A percentile compares a stretch with the other conserved stretches of the same genome.
These are phyloP conservation scores for Brienomyrus longianalis DNA, from an alignment of 2,113 vertebrate genomes.

Conservation along the genomic window DNA sequence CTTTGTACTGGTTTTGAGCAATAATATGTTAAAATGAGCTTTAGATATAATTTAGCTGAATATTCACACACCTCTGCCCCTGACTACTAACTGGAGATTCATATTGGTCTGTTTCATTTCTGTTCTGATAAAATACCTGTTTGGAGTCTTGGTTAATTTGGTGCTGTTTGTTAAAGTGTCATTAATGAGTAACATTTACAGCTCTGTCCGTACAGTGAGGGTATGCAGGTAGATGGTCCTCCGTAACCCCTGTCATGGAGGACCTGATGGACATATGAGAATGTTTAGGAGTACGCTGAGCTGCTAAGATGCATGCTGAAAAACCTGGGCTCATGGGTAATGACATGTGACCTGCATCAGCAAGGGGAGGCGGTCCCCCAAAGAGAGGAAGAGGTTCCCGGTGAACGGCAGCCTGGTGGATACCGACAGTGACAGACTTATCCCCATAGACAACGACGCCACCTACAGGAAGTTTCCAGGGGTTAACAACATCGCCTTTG, in stretches of 20 bases:
- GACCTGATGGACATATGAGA: neutral
- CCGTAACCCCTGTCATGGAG: neutral
- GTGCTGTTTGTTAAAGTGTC: neutral
- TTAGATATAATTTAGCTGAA: neutral
- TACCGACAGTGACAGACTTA: constrained; percentile 76
- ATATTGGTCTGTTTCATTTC: neutral
- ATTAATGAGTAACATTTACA: neutral
- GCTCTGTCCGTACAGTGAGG: neutral
- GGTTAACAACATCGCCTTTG: constrained; percentile 92
- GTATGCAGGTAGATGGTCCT: neutral
- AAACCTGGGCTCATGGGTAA: neutral
- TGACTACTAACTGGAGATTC: neutral
- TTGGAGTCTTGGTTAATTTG: neutral
- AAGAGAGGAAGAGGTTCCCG: constrained; percentile 71
- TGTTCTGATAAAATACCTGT: neutral
- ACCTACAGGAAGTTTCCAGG: constrained; percentile 91
- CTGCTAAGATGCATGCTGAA: neutral
- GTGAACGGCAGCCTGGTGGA: constrained; percentile 73
- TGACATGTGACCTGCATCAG: constrained; percentile 40
- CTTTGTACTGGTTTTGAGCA: neutral
- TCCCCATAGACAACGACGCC: constrained; percentile 83
- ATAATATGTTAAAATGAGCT: neutral
- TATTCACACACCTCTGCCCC: neutral
- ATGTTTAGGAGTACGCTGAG: neutral
- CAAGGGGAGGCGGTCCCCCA: constrained; percentile 80